Percentiles rank a stretch among this genome's conserved stretches.
phyloP scores from a whole-genome alignment of 2,888 invertebrate genomes.

The Acleris holmiana region DNA sequence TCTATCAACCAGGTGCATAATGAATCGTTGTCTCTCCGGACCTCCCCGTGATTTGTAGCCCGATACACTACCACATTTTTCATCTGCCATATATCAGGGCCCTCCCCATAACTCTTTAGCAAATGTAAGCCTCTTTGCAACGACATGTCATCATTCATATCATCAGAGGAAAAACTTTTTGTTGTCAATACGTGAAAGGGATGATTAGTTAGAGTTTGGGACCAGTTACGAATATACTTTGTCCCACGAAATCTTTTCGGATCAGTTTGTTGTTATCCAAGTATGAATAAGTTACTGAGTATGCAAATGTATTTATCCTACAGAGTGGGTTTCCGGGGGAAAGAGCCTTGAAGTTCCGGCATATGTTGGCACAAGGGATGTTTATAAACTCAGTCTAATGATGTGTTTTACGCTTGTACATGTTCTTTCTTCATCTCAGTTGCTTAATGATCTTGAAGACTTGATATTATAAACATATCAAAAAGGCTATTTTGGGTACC shows the following conservation, averaged over 20 bases:
- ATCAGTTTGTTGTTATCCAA: conserved; percentile 19
- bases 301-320: conserved; percentile 22
- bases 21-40: conserved; percentile 20
- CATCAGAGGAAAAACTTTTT: conserved; percentile 30
- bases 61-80: conserved; percentile 32
- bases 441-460: background rate
- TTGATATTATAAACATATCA: background rate
- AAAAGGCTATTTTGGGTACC: no score
- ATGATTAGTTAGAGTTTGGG: conserved; percentile 35
- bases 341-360: conserved; percentile 10
- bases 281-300: conserved; percentile 22
- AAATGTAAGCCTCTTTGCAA: conserved; percentile 29
- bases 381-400: conserved; percentile 10
- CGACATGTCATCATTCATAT: conserved; percentile 33
- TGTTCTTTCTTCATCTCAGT: background rate
- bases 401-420: conserved; percentile 5
- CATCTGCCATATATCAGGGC: conserved; percentile 35
- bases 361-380: conserved; percentile 11
- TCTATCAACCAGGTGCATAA: conserved; percentile 15
- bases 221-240: conserved; percentile 26
- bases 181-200: conserved; percentile 34
- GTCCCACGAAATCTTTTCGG: conserved; percentile 24
- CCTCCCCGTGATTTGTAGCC: conserved; percentile 29
- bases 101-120: conserved; percentile 37
- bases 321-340: conserved; percentile 12